Base-by-base conservation (phyloP, 1,140 invertebrate species). In the Meloidogyne exigua region DNA sequence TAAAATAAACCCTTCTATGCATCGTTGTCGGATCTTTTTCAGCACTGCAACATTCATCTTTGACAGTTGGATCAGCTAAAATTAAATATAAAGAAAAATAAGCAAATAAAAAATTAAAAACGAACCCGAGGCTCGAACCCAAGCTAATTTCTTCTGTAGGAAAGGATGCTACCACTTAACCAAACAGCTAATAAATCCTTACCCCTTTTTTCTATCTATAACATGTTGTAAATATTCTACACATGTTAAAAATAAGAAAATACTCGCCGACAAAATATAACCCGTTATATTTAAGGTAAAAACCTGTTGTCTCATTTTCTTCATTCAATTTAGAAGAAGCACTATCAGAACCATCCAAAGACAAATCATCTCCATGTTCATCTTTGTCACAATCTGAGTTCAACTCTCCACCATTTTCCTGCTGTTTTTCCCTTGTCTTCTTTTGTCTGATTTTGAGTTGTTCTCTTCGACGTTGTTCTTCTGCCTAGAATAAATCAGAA, bases 381-480 rank as follows among this genome's bases (percentile, higher is more conserved):
- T 23, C 26, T 13, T 69, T 25, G 23, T 25, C 23, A 49, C 2
- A 23, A 39, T 36, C n/a, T 3, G 66, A 68, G 13, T 36, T 39
- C 2, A 13, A 39, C 25, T 18, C 49, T 5, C 28, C 10, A 23
- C 28, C 10, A 23, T 25, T 18, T n/a, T 71, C 18, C n/a, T 39
- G 36, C 2, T 23, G 39, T 18, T 13, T 39, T 23, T 42, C 39
- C 18, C 76, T n/a, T n/a, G n/a, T 77, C 49, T n/a, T 9, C 26
- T 64, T 28, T 23, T 62, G 72, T 11, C 12, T 62, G n/a, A 57
- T 28, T 28, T 71, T 71, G 7, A 73, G n/a, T 62, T 73, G 72
- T 23, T 76, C 68, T 28, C 80, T 25, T 11, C 84, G 71, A 32
- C 75, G 42, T 49, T 72, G 69, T 69, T 84, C 83, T 72, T 85